Evolutionary conservation across 2,888 invertebrate species (phyloP), one percentile per base, ranked within the genome.

Genomic region (Ethmia dodecea): DNA sequence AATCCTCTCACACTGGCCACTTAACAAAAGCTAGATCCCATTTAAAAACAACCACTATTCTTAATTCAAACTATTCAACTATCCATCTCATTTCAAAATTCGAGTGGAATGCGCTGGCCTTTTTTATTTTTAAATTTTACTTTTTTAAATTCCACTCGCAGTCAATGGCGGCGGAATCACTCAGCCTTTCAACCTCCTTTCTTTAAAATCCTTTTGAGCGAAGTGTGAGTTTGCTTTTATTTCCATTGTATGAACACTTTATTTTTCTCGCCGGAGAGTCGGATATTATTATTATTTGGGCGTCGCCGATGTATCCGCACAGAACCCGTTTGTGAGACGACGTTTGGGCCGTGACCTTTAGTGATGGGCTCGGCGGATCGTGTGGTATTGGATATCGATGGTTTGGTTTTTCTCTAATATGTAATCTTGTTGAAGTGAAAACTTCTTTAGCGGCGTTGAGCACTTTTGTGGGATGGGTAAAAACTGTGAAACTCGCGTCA

Each of bases 321-420:
- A 65, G 68, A 81, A 83, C 80, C 65, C 68, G 83, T 83, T 73
- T 60, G 49, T 52, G 59, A 64, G 64, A 52, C 65, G 64, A 62
- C 68, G 72, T 71, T 72, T 80, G 65, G 77, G 78, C 80, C 81
- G 76, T 83, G 83, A 84, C 83, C 83, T 79, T 79, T 78, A 66
- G 74, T 41, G 74, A 40, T 47, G 77, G 22, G 51, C 28, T 28
- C 11, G 5, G 15, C 14, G 36, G 16, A 32, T 45, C 37, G 33
- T 35, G 37, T 37, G 38, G 22, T n/a, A 29, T 53, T 44, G 59
- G 64, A 62, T 54, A 45, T 43, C 47, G 55, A 52, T 37, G 15
- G 13, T n/a, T n/a, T n/a, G n/a, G 33, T n/a, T n/a, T n/a, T n/a
- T n/a, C n/a, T n/a, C n/a, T n/a, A n/a, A n/a, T n/a, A n/a, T n/a